phyloP scores from a whole-genome alignment of 2,888 invertebrate species.

The Apamea epomidion region DNA sequence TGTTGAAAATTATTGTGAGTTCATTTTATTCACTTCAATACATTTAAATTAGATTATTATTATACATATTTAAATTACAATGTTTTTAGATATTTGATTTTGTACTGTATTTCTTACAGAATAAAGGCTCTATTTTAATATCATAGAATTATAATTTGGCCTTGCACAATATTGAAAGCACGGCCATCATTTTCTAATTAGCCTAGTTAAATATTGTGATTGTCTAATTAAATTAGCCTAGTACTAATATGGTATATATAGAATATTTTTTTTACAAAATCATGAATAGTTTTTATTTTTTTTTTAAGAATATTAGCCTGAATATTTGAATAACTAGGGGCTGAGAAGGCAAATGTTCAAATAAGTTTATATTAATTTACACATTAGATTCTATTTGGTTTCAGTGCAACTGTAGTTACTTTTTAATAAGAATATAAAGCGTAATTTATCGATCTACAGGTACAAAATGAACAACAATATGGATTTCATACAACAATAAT shows the following conservation, averaged over 20 bases:
- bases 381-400: background rate
- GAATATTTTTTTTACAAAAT: background rate
- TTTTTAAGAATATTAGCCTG: background rate
- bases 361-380: background rate
- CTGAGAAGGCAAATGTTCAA: background rate
- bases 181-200: slow-evolving; percentile 15
- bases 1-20: background rate
- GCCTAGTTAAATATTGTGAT: background rate
- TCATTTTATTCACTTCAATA: background rate
- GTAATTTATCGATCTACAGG: background rate
- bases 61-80: background rate
- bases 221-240: too few relatives aligned
- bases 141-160: background rate
- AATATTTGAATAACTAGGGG: background rate
- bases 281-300: background rate
- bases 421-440: too few relatives aligned
- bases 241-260: background rate
- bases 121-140: slow-evolving; percentile 3
- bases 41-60: background rate
- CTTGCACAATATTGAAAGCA: background rate
- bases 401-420: background rate
- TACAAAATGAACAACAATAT: background rate
- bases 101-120: accelerated
- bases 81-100: background rate
- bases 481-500: background rate